phyloP scores from a whole-genome alignment of 2,888 invertebrate genomes.

The Erpobdella octoculata region DNA sequence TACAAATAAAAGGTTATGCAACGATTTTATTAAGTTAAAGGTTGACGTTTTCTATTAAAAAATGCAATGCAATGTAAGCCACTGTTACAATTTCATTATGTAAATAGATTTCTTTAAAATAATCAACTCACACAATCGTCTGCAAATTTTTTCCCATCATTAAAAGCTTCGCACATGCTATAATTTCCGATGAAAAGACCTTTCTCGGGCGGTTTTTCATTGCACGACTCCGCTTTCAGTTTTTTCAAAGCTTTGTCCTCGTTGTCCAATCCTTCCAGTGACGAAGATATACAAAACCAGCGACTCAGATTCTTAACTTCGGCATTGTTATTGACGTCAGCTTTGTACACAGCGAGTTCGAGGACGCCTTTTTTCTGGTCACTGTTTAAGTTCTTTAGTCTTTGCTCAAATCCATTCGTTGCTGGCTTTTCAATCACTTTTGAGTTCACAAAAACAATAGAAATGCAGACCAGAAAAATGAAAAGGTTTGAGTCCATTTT shows the following conservation, averaged over 20 bases:
- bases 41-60: too few relatives aligned
- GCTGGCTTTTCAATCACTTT: neutral
- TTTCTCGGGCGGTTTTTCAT: neutral
- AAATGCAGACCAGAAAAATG: neutral
- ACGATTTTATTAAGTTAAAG: too few relatives aligned
- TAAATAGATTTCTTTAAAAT: neutral
- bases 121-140: neutral
- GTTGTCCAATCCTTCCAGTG: neutral
- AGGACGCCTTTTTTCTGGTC: neutral
- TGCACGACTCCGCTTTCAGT: neutral
- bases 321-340: neutral
- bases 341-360: neutral
- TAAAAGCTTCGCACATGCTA: neutral
- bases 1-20: too few relatives aligned
- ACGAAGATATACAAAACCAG: neutral
- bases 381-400: neutral
- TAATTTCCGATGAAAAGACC: neutral
- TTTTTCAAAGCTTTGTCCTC: neutral
- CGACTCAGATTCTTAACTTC: neutral
- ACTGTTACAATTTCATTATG: neutral
- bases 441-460: neutral
- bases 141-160: neutral
- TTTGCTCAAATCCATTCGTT: neutral
- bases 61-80: too few relatives aligned
- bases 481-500: neutral